Percentiles rank a stretch among this genome's conserved stretches.
Conservation (phyloP, 2,888 invertebrate species). For the Oxyscelio sp. region DNA sequence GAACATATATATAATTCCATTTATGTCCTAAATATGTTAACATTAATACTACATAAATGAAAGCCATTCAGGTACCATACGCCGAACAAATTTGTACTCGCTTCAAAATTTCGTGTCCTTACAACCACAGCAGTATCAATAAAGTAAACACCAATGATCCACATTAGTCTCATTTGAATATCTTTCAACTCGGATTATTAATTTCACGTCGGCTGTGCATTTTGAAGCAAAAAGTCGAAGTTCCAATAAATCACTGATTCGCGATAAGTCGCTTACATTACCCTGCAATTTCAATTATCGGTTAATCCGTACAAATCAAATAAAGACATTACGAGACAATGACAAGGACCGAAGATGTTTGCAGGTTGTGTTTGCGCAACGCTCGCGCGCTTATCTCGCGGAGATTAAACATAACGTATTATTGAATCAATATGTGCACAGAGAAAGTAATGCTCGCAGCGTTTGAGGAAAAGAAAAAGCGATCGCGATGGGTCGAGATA, state of each 20-base stretch:
- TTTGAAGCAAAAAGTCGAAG: not conserved
- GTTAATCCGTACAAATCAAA: not conserved
- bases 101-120: too few species aligned
- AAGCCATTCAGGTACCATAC: too few species aligned
- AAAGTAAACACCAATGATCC: too few species aligned
- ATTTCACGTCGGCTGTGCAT: too few species aligned
- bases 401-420: slow-evolving; percentile 45
- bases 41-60: too few species aligned
- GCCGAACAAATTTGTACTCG: too few species aligned
- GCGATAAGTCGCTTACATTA: not conserved
- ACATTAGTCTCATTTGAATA: too few species aligned
- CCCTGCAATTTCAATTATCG: not conserved
- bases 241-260: not conserved
- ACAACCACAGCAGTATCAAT: too few species aligned
- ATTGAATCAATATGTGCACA: slow-evolving; percentile 41
- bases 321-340: slow-evolving; percentile 11
- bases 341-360: slow-evolving; percentile 9
- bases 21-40: too few species aligned
- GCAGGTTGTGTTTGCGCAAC: slow-evolving; percentile 25
- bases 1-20: too few species aligned
- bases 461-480: slow-evolving; percentile 48
- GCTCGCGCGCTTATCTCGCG: slow-evolving; percentile 28
- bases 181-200: too few species aligned
- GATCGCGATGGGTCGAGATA: slow-evolving; percentile 52
- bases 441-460: slow-evolving; percentile 30